Conservation (phyloP, 2,113 vertebrate species). For the Campylomormyrus tamandua region DNA sequence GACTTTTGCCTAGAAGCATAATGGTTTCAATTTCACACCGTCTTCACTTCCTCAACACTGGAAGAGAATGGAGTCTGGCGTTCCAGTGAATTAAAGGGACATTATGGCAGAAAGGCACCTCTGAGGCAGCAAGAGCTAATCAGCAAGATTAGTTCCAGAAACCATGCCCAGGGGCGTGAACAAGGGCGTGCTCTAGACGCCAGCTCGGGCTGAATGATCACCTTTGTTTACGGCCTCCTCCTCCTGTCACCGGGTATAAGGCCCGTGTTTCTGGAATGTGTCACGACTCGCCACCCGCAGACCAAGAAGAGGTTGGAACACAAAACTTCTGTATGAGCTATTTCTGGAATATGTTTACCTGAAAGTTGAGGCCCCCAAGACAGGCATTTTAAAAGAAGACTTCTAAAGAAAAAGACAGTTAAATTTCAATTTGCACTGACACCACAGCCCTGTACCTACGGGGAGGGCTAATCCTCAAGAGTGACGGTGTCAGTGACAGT, state of each 20-base stretch:
- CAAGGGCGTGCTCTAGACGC: background rate
- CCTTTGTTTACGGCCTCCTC: background rate
- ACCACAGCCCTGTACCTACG: background rate
- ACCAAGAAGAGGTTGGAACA: background rate
- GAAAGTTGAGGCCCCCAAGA: background rate
- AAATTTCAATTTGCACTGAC: background rate
- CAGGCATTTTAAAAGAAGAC: background rate
- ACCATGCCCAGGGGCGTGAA: background rate
- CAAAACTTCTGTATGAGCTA: background rate
- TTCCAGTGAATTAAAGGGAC: background rate
- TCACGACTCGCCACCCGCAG: background rate
- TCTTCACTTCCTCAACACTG: background rate
- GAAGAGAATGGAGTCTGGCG: background rate
- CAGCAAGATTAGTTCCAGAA: background rate
- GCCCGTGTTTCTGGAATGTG: background rate
- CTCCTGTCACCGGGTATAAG: background rate
- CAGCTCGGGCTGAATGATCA: background rate
- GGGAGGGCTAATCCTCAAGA: background rate
- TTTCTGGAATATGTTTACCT: background rate
- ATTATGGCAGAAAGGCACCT: background rate
- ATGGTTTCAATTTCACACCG: background rate
- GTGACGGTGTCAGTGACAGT: background rate
- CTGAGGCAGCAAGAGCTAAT: slow-evolving; percentile 2
- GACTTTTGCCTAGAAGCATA: slow-evolving; percentile 16
- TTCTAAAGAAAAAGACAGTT: background rate